phyloP scores from a whole-genome alignment of 2,888 invertebrate species.

The Drosophila kambysellisi region DNA sequence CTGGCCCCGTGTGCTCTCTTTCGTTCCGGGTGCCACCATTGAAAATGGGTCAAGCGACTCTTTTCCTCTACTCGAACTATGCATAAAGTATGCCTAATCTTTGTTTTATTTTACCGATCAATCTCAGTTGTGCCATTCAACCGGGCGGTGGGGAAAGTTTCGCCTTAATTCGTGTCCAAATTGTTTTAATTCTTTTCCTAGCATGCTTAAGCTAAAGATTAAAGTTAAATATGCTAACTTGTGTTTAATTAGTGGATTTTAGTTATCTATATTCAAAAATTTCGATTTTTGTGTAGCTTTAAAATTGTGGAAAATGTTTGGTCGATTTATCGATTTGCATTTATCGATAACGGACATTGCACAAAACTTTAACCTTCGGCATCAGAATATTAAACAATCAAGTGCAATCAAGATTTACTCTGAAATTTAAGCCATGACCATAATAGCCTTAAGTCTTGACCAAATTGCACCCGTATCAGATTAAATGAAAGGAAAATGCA shows the following conservation, averaged over 20 bases:
- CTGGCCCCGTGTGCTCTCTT: not conserved
- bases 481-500: not conserved
- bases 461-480: not conserved
- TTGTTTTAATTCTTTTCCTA: slow-evolving; percentile 40
- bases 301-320: too few relatives aligned
- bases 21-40: not conserved
- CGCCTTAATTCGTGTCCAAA: slow-evolving; percentile 45
- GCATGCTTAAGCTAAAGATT: not conserved
- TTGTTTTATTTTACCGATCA: slow-evolving; percentile 46
- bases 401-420: not conserved
- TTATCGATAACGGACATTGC: too few relatives aligned
- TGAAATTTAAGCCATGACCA: not conserved
- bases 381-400: not conserved
- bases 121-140: slow-evolving; percentile 41
- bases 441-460: not conserved
- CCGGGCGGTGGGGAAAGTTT: slow-evolving; percentile 14
- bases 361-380: not conserved
- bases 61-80: slow-evolving; percentile 24
- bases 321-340: too few relatives aligned
- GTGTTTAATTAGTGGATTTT: not conserved
- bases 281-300: too few relatives aligned
- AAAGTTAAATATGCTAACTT: not conserved
- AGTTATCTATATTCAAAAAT: not conserved
- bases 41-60: slow-evolving; percentile 69
- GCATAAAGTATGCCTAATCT: slow-evolving; percentile 77